phyloP scores from a whole-genome alignment of 53 echinoderm and acorn worm genomes.

The Mesocentrotus franciscanus region DNA sequence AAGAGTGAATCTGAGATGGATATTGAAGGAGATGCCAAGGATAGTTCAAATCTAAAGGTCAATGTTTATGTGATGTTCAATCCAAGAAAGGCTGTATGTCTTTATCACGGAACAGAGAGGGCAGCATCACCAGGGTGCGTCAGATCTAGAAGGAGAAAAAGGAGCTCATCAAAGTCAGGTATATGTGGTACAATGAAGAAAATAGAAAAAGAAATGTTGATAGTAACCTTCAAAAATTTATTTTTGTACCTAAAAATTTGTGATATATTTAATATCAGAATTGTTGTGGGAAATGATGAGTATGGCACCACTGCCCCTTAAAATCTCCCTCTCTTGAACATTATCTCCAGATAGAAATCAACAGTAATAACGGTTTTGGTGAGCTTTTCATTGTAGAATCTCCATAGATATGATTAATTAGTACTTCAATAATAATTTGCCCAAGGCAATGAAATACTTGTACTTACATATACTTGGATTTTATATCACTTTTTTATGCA shows the following conservation, averaged over 20 bases:
- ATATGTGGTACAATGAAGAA: neutral
- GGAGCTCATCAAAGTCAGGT: slow-evolving; percentile 43
- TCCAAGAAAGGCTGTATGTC: slow-evolving; percentile 19
- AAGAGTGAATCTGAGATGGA: neutral
- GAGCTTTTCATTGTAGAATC: neutral
- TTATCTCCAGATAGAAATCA: no score
- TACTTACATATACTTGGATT: neutral
- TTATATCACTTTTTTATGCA: neutral
- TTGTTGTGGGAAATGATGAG: no score
- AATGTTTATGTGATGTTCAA: slow-evolving; percentile 49
- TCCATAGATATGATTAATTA: neutral
- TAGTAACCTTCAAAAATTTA: neutral
- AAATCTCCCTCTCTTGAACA: no score
- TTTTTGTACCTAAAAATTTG: no score
- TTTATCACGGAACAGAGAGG: slow-evolving; percentile 20
- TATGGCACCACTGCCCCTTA: no score
- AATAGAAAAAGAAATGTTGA: neutral
- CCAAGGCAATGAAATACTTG: no score
- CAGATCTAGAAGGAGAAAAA: slow-evolving; percentile 23
- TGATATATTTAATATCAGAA: no score
- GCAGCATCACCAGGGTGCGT: neutral
- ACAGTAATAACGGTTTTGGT: no score
- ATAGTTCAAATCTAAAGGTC: neutral
- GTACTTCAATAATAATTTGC: neutral
- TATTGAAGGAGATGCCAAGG: neutral